Evolutionary conservation across 2,888 invertebrate genomes (phyloP), one percentile per base, ranked within the genome.

Genomic region (Lasioglossum malachurum): DNA sequence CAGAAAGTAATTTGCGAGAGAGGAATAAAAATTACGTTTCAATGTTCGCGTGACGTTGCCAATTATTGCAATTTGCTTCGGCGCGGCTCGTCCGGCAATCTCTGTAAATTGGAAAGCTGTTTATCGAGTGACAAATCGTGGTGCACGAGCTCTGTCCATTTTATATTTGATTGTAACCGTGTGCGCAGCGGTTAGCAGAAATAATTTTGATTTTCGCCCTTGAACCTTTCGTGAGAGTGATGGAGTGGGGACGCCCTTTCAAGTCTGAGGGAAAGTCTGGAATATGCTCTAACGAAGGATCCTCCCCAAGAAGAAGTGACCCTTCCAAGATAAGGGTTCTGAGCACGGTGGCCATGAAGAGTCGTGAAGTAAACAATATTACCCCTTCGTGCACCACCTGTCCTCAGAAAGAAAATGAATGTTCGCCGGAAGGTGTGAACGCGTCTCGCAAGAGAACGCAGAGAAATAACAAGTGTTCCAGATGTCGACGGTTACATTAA

Each of bases 1-100:
- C 78, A 16, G 69, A 72, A 75, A 75, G 84, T 84, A 84, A 84
- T 84, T 84, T 78, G 84, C 57, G 57, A 83, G 84, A 67, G 84
- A 75, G 75, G 53, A 75, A 84, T 84, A 84, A 84, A 84, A 84
- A 84, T 84, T 78, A 84, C 84, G 84, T 84, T 84, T 84, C 84
- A 84, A 84, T 84, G 84, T 78, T 75, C 84, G 53, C 84, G 53
- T 72, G 72, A 84, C 78, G 84, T 71, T 75, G 84, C 71, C 84
- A 84, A 84, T 84, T 84, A 84, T 84, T 78, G 84, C 84, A 84
- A 84, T 83, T 83, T 83, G 84, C 75, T 19, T 35, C 10, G 75
- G 10, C 53, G 74, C 84, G 71, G 60, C 77, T 78, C 69, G 76
- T 41, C n/a, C 73, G 83, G 71, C 84, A 84, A 84, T 84, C 84